Conservation (phyloP, 2,113 vertebrate genomes). For the Dunckerocampus dactyliophorus region DNA sequence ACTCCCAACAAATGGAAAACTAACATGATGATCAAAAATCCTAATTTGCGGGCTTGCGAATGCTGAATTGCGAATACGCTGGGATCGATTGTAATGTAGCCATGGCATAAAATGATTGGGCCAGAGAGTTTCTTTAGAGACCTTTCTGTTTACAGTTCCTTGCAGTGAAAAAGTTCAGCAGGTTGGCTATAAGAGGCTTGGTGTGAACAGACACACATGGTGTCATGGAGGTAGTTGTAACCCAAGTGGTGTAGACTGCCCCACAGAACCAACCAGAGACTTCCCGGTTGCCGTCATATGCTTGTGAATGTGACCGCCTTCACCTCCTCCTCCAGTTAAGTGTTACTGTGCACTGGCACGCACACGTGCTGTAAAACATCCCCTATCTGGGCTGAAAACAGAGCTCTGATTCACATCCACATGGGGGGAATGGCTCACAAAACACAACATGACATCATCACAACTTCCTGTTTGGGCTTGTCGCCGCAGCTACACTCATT, state of each 20-base stretch:
- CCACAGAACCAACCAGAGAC: conserved; percentile 37
- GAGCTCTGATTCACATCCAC: conserved; percentile 50
- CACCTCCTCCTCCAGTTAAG: conserved; percentile 9
- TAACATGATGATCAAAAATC: too few species aligned
- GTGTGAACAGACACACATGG: conserved; percentile 28
- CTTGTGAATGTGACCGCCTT: conserved; percentile 1
- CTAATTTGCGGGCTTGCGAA: too few species aligned
- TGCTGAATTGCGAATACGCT: too few species aligned
- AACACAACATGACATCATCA: conserved; percentile 62
- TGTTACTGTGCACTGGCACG: conserved; percentile 20
- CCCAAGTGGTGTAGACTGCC: conserved; percentile 48
- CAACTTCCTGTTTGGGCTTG: conserved; percentile 65
- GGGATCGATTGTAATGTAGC: too few species aligned
- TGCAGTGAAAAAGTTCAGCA: too few species aligned
- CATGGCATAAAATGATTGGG: too few species aligned
- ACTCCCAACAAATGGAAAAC: too few species aligned
- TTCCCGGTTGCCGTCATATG: conserved; percentile 52
- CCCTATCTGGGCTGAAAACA: conserved; percentile 50
- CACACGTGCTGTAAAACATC: conserved; percentile 35
- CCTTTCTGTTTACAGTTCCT: conserved; percentile 12
- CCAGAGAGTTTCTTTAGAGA: conserved; percentile 18
- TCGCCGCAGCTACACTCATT: conserved; percentile 38
- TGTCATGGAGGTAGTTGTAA: conserved; percentile 51
- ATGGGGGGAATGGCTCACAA: conserved; percentile 39
- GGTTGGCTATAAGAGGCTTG: conserved; percentile 42